phyloP scores from a whole-genome alignment of 2,797 vertebrate species.

The Atherinosoma microstoma region DNA sequence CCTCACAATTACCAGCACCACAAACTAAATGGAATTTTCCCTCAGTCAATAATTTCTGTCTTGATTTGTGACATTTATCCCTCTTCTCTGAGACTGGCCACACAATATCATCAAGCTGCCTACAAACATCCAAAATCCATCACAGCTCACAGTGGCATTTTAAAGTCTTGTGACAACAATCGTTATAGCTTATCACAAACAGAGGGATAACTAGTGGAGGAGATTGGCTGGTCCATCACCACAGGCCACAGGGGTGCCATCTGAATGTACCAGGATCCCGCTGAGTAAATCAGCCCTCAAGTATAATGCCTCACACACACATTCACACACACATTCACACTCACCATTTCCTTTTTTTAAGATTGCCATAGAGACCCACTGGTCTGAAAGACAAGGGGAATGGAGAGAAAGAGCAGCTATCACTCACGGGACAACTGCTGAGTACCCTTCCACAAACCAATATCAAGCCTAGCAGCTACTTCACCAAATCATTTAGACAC shows the following conservation, averaged over 20 bases:
- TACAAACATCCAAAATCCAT: slow-evolving; percentile 51
- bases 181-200: slow-evolving; percentile 61
- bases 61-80: slow-evolving; percentile 57
- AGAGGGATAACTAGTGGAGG: slow-evolving; percentile 47
- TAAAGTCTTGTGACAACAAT: slow-evolving; percentile 39
- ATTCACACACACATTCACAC: neutral
- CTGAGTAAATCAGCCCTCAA: slow-evolving; percentile 42
- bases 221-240: slow-evolving; percentile 60
- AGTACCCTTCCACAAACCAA: slow-evolving; percentile 50
- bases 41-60: slow-evolving; percentile 34
- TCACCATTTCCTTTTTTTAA: slow-evolving; percentile 11
- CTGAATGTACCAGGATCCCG: slow-evolving; percentile 34
- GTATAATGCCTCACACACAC: slow-evolving; percentile 14
- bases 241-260: slow-evolving; percentile 37
- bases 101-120: slow-evolving; percentile 44
- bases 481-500: slow-evolving; percentile 65
- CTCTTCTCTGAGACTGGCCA: slow-evolving; percentile 35
- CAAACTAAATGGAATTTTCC: slow-evolving; percentile 23
- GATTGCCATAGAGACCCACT: slow-evolving; percentile 24
- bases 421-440: slow-evolving; percentile 51
- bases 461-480: slow-evolving; percentile 51
- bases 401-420: slow-evolving; percentile 42
- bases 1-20: slow-evolving; percentile 20
- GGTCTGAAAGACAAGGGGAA: slow-evolving; percentile 41
- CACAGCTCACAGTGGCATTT: slow-evolving; percentile 54